phyloP scores from a whole-genome alignment of 2,113 vertebrate species.

The Phalacrocorax carbo region DNA sequence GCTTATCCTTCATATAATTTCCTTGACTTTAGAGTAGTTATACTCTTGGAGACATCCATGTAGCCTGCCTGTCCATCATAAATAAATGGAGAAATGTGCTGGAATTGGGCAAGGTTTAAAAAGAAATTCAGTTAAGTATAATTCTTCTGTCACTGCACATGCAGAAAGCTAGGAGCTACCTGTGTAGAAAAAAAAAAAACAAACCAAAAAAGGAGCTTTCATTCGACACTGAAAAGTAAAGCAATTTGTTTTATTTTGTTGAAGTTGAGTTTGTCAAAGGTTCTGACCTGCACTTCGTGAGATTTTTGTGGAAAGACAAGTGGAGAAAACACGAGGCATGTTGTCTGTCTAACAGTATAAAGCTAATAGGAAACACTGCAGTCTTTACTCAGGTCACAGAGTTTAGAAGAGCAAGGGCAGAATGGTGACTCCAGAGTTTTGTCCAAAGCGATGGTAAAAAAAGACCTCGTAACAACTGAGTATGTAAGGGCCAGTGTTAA shows the following conservation, averaged over 20 bases:
- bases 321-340: neutral
- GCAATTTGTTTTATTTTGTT: neutral
- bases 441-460: neutral
- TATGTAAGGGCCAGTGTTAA: neutral
- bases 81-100: neutral
- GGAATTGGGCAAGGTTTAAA: neutral
- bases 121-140: neutral
- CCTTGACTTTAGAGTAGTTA: neutral
- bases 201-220: neutral
- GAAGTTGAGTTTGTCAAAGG: neutral
- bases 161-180: neutral
- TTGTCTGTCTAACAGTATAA: neutral
- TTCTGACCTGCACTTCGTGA: constrained; percentile 4
- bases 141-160: neutral
- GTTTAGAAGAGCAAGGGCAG: neutral
- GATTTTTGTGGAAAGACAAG: neutral
- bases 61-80: neutral
- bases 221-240: neutral
- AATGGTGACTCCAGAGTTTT: neutral
- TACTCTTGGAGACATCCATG: neutral
- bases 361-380: neutral
- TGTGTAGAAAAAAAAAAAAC: neutral
- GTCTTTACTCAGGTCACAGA: neutral
- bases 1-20: neutral
- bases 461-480: neutral